Evolutionary conservation across 2,113 vertebrate species (phyloP).

Genomic region (Trogon melanurus): DNA sequence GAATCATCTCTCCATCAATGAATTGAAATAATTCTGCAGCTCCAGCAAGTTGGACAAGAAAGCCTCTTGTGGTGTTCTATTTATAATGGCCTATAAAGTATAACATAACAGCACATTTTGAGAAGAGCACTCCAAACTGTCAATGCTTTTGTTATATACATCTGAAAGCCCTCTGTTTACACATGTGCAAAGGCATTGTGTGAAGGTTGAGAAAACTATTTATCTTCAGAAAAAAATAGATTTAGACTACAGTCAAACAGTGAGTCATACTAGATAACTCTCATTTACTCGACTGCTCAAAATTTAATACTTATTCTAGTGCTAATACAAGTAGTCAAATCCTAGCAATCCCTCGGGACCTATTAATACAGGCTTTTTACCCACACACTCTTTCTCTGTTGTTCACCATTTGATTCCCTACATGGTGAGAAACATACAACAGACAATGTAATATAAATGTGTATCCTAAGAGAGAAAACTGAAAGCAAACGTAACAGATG

Average conservation of each 20-base stretch:
- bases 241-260: background rate
- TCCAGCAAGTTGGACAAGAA: background rate
- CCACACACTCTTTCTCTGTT: background rate
- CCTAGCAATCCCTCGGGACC: background rate
- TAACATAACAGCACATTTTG: background rate
- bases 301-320: background rate
- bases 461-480: background rate
- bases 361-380: background rate
- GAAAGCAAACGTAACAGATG: background rate
- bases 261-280: background rate
- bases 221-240: background rate
- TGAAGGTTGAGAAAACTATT: background rate
- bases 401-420: background rate
- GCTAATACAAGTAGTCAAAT: background rate
- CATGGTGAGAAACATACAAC: background rate
- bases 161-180: background rate
- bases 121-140: background rate
- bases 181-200: background rate
- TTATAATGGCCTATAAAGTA: background rate
- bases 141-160: background rate
- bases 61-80: background rate
- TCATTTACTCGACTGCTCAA: background rate
- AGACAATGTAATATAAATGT: background rate
- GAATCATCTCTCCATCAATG: background rate
- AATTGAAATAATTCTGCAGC: background rate